Evolutionary conservation across 2,797 vertebrate genomes (phyloP).

Genomic region (Taeniopygia guttata): DNA sequence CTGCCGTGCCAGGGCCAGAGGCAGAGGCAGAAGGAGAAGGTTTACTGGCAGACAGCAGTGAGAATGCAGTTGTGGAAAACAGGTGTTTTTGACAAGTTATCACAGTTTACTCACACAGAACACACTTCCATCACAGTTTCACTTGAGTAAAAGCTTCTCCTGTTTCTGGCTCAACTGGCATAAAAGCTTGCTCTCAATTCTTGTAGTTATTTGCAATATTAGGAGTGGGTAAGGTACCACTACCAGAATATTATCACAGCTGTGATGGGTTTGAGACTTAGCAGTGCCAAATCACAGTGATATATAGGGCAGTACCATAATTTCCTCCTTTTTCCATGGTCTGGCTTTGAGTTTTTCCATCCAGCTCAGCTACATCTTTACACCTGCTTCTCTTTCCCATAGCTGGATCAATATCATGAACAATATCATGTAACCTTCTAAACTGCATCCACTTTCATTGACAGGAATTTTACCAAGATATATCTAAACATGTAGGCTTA

Average conservation of each 20-base stretch:
- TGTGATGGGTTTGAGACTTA: neutral
- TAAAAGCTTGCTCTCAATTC: neutral
- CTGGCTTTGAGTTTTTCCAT: neutral
- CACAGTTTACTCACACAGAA: neutral
- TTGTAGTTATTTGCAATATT: neutral
- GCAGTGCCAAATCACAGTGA: neutral
- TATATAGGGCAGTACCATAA: accelerated
- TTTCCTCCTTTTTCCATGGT: neutral
- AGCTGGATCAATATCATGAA: neutral
- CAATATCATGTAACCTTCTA: neutral
- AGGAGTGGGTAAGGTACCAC: neutral
- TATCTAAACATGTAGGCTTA: neutral
- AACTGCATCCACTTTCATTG: neutral
- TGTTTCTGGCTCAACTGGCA: neutral
- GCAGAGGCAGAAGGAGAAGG: neutral
- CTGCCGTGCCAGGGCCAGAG: neutral
- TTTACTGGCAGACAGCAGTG: neutral
- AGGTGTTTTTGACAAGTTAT: neutral
- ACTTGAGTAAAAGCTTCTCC: neutral
- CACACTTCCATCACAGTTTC: neutral
- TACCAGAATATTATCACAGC: neutral
- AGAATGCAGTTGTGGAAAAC: neutral
- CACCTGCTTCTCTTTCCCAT: neutral
- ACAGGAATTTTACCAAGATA: neutral
- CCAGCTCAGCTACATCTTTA: neutral